Base-by-base conservation (phyloP, 1,140 invertebrate species). In the Goniozus legneri region DNA sequence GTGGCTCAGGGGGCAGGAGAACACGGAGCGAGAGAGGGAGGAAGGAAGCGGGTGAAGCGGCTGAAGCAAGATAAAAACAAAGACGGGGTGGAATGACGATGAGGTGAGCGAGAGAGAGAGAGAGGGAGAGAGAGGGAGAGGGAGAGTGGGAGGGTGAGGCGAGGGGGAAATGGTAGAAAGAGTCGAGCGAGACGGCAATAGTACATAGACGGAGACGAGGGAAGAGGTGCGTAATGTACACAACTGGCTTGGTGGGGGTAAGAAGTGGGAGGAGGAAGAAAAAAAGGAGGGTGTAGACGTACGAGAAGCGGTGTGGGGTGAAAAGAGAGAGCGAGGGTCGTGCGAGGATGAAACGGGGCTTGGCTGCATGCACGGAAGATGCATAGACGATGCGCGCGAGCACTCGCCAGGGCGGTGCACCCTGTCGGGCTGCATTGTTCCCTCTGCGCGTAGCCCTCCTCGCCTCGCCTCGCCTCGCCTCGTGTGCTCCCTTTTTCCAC, bases 321-420 rank as follows among this genome's bases (percentile, higher is more conserved):
- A 40, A 19, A 36, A 40, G 42, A 34, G 8, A 12, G 24, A 27
- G 24, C 24, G 37, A 8, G 27, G 8, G 18, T 32, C 30, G 34
- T 38, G 18, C 49, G 48, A 51, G 49, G 44, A 59, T 61, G 56
- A 60, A 66, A 63, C 53, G 54, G 62, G 53, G 53, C 56, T 56
- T 39, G 47, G 56, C 49, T 55, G 54, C 62, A 65, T 66, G 64
- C 64, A 60, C 66, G 69, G 69, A 67, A 70, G 69, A 70, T 70
- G 66, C 69, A 69, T 71, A 65, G 63, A 64, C 61, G 64, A 67
- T 62, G 62, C 58, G 51, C 56, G 59, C 55, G 53, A 52, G 58
- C 64, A 67, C 69, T 70, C 64, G 58, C 60, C 54, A 69, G 65
- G 65, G 69, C 69, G 65, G 59, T 72, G 70, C 70, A 72, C 69